These are phyloP conservation scores for Uria aalge DNA, from an alignment of 2,113 vertebrate genomes.

Conservation along the genomic window DNA sequence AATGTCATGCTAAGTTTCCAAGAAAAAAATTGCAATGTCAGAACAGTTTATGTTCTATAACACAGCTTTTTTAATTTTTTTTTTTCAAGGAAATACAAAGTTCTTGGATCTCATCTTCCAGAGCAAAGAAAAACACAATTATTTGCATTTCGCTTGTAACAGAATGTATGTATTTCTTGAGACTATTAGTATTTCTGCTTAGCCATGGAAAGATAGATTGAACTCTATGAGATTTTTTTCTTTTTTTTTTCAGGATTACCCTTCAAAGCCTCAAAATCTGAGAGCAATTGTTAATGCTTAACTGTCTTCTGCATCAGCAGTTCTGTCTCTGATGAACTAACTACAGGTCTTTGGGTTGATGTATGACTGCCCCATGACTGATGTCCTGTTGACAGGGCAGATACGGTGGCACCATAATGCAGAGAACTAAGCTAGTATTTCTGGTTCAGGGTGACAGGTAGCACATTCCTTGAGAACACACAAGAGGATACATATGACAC, in stretches of 20 bases:
- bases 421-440: neutral
- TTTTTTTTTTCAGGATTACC: neutral
- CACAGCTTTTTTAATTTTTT: neutral
- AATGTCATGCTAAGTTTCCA: neutral
- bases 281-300: neutral
- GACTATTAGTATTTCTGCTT: neutral
- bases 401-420: neutral
- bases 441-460: neutral
- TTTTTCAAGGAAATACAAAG: neutral
- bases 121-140: neutral
- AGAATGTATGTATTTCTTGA: neutral
- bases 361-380: neutral
- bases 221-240: neutral
- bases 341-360: neutral
- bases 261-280: neutral
- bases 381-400: neutral
- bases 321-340: neutral
- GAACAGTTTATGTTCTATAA: neutral
- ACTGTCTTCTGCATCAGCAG: constrained; percentile 5
- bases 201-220: neutral
- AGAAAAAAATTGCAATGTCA: neutral
- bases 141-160: neutral
- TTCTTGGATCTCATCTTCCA: neutral
- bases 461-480: neutral
- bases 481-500: neutral